Conservation (phyloP, 2,888 invertebrate species). For the Dione juno region DNA sequence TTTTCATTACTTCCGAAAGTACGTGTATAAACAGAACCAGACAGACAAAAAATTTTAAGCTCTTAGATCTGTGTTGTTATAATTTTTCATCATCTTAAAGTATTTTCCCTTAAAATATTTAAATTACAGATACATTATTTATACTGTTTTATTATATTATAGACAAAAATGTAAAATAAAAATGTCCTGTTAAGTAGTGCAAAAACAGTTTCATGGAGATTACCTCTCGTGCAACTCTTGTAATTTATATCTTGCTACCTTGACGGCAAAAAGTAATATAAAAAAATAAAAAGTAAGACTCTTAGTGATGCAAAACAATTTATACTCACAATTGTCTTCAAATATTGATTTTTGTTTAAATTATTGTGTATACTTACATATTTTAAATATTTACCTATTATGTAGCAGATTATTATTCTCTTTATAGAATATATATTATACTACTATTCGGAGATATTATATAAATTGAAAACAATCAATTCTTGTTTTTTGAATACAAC, state of each 20-base stretch:
- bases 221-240: constrained; percentile 11
- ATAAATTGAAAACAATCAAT: not conserved
- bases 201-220: constrained; percentile 24
- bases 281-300: not conserved
- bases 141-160: too few relatives aligned
- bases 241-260: constrained; percentile 17
- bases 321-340: not conserved
- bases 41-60: too few relatives aligned
- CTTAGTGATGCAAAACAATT: not conserved
- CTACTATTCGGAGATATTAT: not conserved
- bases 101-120: too few relatives aligned
- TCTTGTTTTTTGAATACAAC: not conserved
- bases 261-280: not conserved
- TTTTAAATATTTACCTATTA: not conserved
- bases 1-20: too few relatives aligned
- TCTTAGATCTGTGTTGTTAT: too few relatives aligned
- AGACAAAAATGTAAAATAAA: constrained; percentile 7
- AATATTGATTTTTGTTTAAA: not conserved
- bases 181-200: constrained; percentile 14
- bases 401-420: not conserved
- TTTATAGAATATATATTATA: not conserved
- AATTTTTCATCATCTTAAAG: too few relatives aligned
- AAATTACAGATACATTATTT: too few relatives aligned
- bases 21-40: too few relatives aligned
- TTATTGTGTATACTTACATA: not conserved